phyloP scores from a whole-genome alignment of 1,140 invertebrate species.

The Vanessa atalanta region DNA sequence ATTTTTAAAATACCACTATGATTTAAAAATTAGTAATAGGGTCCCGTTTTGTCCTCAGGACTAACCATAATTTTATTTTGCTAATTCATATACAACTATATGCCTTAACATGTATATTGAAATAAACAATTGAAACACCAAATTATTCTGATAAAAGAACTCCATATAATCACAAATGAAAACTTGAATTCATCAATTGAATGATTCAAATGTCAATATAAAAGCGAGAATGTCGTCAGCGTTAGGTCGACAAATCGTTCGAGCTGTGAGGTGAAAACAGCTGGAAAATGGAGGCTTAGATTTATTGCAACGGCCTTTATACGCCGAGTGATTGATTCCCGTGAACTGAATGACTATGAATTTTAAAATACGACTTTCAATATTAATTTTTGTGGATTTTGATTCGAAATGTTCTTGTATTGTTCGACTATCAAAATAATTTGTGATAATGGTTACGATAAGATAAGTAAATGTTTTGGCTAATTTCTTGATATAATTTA shows the following conservation, averaged over 20 bases:
- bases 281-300: constrained; percentile 39
- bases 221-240: constrained; percentile 17
- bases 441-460: not conserved
- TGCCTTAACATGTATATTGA: too few relatives aligned
- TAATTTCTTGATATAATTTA: too few relatives aligned
- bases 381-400: not conserved
- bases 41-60: too few relatives aligned
- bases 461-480: too few relatives aligned
- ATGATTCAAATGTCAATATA: constrained; percentile 29
- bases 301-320: constrained; percentile 59
- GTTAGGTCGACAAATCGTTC: constrained; percentile 48
- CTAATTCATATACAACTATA: too few relatives aligned
- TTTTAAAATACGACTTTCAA: constrained; percentile 12
- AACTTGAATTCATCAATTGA: constrained; percentile 2
- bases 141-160: too few relatives aligned
- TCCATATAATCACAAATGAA: too few relatives aligned
- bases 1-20: too few relatives aligned
- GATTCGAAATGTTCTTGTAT: not conserved
- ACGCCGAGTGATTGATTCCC: constrained; percentile 54
- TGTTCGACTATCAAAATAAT: not conserved
- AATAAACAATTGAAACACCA: too few relatives aligned
- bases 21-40: too few relatives aligned
- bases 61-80: too few relatives aligned
- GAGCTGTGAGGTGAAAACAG: constrained; percentile 28
- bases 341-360: constrained; percentile 45